phyloP scores from a whole-genome alignment of 1,140 invertebrate species.

The Mylabris phalerata region DNA sequence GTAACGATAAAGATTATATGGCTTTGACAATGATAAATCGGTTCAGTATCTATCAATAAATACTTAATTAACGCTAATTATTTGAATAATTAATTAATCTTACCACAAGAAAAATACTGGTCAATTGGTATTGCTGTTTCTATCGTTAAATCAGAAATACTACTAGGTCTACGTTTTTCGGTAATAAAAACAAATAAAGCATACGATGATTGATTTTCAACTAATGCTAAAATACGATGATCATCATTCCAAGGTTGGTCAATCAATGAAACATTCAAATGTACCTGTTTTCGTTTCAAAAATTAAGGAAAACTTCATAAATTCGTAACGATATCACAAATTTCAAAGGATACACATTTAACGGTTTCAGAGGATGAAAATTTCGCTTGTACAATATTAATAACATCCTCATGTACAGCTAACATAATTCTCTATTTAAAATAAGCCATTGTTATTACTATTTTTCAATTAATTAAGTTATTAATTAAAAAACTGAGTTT shows the following conservation, averaged over 20 bases:
- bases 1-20: slow-evolving; percentile 55
- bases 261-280: slow-evolving; percentile 35
- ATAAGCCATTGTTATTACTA: slow-evolving; percentile 1
- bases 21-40: slow-evolving; percentile 43
- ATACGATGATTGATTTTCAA: slow-evolving; percentile 56
- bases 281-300: slow-evolving; percentile 27
- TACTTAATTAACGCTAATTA: not conserved
- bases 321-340: slow-evolving; percentile 4
- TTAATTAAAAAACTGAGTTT: not conserved
- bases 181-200: slow-evolving; percentile 59
- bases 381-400: slow-evolving; percentile 38
- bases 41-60: slow-evolving; percentile 47
- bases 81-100: slow-evolving; percentile 29
- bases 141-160: slow-evolving; percentile 61
- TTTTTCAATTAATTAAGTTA: not conserved
- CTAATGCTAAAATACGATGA: slow-evolving; percentile 54
- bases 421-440: slow-evolving; percentile 26
- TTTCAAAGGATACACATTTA: slow-evolving; percentile 38
- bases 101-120: slow-evolving; percentile 67
- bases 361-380: slow-evolving; percentile 37
- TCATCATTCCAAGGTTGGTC: slow-evolving; percentile 36
- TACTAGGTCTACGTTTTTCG: slow-evolving; percentile 53
- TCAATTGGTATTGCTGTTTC: slow-evolving; percentile 70
- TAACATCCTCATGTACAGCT: slow-evolving; percentile 31
- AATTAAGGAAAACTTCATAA: slow-evolving; percentile 20